Conservation (phyloP, 2,797 vertebrate species). For the Hypotaenidia philippensis region DNA sequence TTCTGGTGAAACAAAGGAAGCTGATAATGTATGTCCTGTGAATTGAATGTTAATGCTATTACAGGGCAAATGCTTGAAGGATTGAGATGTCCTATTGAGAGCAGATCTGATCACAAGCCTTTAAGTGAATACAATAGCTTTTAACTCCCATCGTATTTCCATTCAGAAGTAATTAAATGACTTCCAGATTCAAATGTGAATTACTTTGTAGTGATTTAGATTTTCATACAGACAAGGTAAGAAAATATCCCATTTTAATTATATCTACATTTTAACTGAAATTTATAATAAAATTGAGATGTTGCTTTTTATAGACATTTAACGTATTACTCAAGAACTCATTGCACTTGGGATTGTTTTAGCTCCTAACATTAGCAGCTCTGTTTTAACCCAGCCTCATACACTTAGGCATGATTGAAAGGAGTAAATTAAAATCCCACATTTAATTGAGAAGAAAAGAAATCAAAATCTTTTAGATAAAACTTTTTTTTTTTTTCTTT, state of each 20-base stretch:
- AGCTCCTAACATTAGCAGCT: background rate
- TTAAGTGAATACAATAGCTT: background rate
- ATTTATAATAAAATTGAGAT: background rate
- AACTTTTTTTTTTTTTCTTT: background rate
- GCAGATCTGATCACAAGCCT: background rate
- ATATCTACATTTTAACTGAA: background rate
- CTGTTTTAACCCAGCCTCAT: background rate
- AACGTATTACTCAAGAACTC: background rate
- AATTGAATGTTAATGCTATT: background rate
- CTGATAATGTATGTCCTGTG: background rate
- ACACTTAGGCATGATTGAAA: background rate
- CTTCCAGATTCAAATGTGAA: background rate
- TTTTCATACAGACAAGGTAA: background rate
- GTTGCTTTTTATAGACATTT: background rate
- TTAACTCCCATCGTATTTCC: background rate
- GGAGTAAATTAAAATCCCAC: background rate
- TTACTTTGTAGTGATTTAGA: background rate
- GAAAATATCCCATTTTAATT: background rate
- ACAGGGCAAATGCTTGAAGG: background rate
- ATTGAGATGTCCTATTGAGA: background rate
- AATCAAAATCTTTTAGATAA: background rate
- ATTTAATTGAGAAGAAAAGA: background rate
- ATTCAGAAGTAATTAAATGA: conserved; percentile 19
- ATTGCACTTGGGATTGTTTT: background rate
- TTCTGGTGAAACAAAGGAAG: background rate